phyloP scores from a whole-genome alignment of 2,113 vertebrate species.

The Choloepus hoffmanni region DNA sequence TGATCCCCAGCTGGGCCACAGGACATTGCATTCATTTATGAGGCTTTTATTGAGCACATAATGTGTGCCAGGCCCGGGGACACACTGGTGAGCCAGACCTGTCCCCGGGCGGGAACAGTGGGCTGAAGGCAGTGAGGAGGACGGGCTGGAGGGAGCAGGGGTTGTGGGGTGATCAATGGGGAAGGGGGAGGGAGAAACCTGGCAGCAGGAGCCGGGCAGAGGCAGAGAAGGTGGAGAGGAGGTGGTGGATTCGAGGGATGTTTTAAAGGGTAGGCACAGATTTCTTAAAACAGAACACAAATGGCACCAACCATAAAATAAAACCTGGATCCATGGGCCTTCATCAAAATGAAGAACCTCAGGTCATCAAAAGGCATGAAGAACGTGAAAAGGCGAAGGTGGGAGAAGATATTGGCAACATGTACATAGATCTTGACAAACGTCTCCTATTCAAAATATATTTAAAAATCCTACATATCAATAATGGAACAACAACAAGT shows the following conservation, averaged over 20 bases:
- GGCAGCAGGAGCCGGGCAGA: background rate
- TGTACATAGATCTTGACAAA: background rate
- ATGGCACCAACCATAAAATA: background rate
- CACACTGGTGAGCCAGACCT: background rate
- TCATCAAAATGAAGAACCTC: background rate
- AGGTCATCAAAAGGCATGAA: background rate
- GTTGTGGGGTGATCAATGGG: rapidly evolving
- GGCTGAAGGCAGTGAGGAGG: background rate
- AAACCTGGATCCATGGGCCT: background rate
- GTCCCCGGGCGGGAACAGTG: background rate
- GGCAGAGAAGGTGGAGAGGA: background rate
- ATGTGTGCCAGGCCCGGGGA: background rate
- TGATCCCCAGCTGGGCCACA: constrained; percentile 82
- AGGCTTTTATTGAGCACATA: constrained; percentile 67
- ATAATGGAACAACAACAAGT: background rate
- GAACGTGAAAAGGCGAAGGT: background rate
- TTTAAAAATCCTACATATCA: background rate
- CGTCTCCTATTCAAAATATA: background rate
- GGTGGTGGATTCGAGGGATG: too few species aligned
- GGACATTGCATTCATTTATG: constrained; percentile 67
- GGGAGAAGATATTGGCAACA: background rate
- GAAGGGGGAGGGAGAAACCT: background rate
- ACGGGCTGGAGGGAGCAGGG: background rate
- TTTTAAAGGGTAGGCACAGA: background rate
- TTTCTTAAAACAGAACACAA: background rate